Evolutionary conservation across 2,797 vertebrate species (phyloP), one percentile per base, ranked within the genome.

Genomic region (Myotis pilosus): DNA sequence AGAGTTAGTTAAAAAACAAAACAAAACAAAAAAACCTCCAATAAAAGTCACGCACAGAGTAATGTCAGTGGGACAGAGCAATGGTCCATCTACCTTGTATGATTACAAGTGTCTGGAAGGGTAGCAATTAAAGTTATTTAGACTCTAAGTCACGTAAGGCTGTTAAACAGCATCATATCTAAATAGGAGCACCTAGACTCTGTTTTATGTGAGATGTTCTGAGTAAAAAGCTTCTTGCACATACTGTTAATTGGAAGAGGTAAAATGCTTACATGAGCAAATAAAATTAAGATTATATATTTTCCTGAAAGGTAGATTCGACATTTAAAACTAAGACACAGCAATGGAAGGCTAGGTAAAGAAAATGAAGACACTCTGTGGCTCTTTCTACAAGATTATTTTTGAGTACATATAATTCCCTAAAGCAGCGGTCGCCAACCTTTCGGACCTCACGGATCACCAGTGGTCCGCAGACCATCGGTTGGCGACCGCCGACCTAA

Each of bases 41-140:
- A 19, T 62, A 33, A 72, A 79, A 86, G 64, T 87, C 71, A 87
- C 66, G 20, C 57, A 83, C 62, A 66, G 44, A 83, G 36, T 30
- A 33, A 78, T 55, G 20, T 60, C 64, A 72, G 57, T 79, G 49
- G 3, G 36, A 38, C 51, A 78, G 62, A 80, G 89, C 23, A 76
- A 71, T 12, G 23, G 66, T 44, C 12, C n/a, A 57, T 47, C 49
- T 36, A 38, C 49, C 30, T 51, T 7, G 57, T 44, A n/a, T 47
- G 55, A 95, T 72, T 79, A 80, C 30, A 60, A 71, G 60, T 41
- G 16, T 74, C 79, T 95, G 30, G 41, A 90, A 87, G 81, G 53
- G 20, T 53, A 92, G 64, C 66, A 92, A 78, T 90, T 92, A 83
- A 57, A 87, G 62, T 62, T 84, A 80, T 93, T 93, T 90, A 66